Evolutionary conservation across 2,797 vertebrate genomes (phyloP), one percentile per base, ranked within the genome.

Genomic region (Smutsia gigantea): DNA sequence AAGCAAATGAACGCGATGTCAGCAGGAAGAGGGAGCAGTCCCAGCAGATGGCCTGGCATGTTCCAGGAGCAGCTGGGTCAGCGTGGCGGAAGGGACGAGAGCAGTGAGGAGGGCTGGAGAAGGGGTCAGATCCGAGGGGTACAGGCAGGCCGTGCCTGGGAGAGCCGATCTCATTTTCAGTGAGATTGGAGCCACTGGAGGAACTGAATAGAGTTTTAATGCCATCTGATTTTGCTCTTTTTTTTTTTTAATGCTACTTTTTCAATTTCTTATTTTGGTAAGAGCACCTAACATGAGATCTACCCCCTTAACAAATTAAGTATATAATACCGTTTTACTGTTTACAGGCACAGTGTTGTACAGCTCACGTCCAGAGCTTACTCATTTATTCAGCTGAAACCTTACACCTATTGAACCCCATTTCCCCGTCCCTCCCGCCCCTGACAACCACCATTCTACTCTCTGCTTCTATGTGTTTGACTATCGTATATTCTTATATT

Each of bases 161-260:
- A 4, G 21, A 4, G 1, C 15, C 23, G 1, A 3, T 5, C 4
- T 1, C 0, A 7, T n/a, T 34, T 14, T 49, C 75, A 11, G 0
- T 19, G 37, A 15, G 10, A 2, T 19, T 7, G 23, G 34, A 61
- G 25, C 29, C 1, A 0, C 0, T n/a, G 6, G 68, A 53, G 42
- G 37, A 23, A 72, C 8, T 63, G 7, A 39, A 19, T 27, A 34
- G 42, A 46, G 18, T 15, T 81, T 25, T 39, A 42, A 31, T 7
- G 0, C 12, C 10, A 53, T 42, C 72, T 66, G 1, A 39, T n/a
- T 49, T 29, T 13, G 4, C 21, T 29, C 17, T 29, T 39, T n/a
- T 31, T 66, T 37, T 27, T 25, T 57, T 77, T 61, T 1, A 14
- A 4, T 31, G 63, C 53, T 46, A 15, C 46, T 77, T 66, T 34